Evolutionary conservation across 2,797 vertebrate species (phyloP), one percentile per base, ranked within the genome.

Genomic region (Prunella strophiata): DNA sequence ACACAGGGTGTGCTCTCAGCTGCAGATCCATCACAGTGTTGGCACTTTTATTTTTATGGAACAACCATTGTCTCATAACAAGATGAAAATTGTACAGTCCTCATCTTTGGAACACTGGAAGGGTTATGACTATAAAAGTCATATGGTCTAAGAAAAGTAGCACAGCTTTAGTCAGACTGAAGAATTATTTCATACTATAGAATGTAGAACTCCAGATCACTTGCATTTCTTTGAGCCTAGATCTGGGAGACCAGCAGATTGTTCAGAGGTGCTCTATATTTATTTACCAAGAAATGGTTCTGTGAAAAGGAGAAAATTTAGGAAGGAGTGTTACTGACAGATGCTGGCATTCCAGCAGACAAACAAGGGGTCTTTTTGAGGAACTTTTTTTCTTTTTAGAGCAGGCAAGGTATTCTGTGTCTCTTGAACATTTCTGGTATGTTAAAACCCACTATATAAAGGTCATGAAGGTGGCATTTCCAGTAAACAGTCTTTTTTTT

Each of bases 41-140:
- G 61, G 30, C 89, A 88, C 23, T 92, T 92, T 54, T 85, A 85
- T 91, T 92, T 96, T 92, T 80, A 72, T 73, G 70, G 58, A 92
- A 72, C 50, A 88, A 81, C 50, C 11, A 4, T 85, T 94, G 81
- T 85, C 92, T 96, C n/a, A 2, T 91, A 75, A 92, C 30, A 87
- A 62, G 70, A 71, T 22, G 75, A 94, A 94, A 89, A 94, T 68
- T 91, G 65, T 55, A 83, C 52, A 82, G 43, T 32, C 51, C 13
- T 96, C 65, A 58, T 89, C 65, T 94, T 92, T 93, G 92, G 87
- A 88, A 36, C 10, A 40, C 50, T 34, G 47, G 42, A 70, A 74
- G 67, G 86, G 36, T 93, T 94, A 93, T 57, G 27, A 77, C 50
- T 96, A 42, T 70, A 30, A 34, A 19, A 80, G 32, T 91, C 70